These are phyloP conservation scores for Falco concolor DNA, from an alignment of 2,797 vertebrate species.

Conservation along the genomic window DNA sequence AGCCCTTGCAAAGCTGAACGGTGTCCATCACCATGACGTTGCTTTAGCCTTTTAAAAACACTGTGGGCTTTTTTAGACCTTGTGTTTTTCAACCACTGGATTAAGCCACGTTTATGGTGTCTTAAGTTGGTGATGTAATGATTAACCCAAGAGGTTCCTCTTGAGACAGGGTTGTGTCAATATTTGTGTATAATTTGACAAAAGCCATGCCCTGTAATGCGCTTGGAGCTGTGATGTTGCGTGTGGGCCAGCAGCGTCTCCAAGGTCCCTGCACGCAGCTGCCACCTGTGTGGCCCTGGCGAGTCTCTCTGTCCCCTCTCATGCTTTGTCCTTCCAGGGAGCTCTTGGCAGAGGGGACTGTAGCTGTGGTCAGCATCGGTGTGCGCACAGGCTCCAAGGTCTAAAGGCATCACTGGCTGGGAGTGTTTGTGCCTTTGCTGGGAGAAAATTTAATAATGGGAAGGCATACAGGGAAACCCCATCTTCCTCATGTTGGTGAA, in stretches of 20 bases:
- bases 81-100: accelerated
- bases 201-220: neutral
- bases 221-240: neutral
- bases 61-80: neutral
- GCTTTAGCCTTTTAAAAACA: neutral
- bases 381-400: accelerated
- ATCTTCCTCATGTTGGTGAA: neutral
- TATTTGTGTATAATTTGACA: neutral
- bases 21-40: accelerated
- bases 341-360: neutral
- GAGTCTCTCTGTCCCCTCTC: neutral
- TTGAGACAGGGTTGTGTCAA: neutral
- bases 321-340: neutral
- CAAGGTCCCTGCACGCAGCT: accelerated
- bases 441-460: neutral
- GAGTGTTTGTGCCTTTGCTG: neutral
- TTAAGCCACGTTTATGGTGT: neutral
- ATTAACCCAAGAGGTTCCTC: neutral
- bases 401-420: neutral
- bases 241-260: neutral
- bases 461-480: neutral
- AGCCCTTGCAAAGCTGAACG: neutral
- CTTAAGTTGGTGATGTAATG: neutral
- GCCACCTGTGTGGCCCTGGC: accelerated
- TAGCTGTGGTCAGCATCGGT: neutral